Evolutionary conservation across 2,113 vertebrate species (phyloP), one percentile per base, ranked within the genome.

Genomic region (Clarias magur): DNA sequence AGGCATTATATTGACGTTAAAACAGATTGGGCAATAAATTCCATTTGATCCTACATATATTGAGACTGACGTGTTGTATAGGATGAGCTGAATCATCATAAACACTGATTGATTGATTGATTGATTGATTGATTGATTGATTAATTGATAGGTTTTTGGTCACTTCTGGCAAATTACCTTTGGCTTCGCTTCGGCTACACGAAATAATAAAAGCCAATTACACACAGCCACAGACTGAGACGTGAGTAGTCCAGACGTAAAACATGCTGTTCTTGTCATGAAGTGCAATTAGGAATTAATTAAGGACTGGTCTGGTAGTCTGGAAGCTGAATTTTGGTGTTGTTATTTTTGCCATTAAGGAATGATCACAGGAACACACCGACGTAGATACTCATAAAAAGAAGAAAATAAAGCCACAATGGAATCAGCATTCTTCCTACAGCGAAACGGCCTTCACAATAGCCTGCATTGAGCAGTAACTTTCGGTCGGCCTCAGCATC

Each of bases 11-110:
- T n/a, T 79, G 53, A 11, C 15, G 7, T 78, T 27, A 8, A 78
- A 59, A 57, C 30, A 80, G 56, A 79, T 57, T 79, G 48, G 2
- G 0, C 78, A 80, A 80, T 59, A 80, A 59, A 80, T 80, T 80
- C 27, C 56, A 19, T 34, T 59, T 34, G 27, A 27, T 34, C n/a
- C 3, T 57, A 57, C 15, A 79, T 57, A 15, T 15, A 57, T 30
- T 17, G 13, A 25, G 2, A 6, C 23, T 53, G 21, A 53, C n/a
- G 25, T 56, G 6, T 79, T 25, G 10, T n/a, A n/a, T 48, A 73
- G 3, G 0, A 23, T 48, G 21, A 42, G 3, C 42, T 25, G 21
- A 48, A 25, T 48, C 21, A 75, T 53, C 4, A 25, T 54, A 42
- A 42, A n/a, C 17, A 1, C 34, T 53, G 21, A 76, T 25, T 76